Conservation (phyloP, 2,797 vertebrate genomes). For the Vireo griseus region DNA sequence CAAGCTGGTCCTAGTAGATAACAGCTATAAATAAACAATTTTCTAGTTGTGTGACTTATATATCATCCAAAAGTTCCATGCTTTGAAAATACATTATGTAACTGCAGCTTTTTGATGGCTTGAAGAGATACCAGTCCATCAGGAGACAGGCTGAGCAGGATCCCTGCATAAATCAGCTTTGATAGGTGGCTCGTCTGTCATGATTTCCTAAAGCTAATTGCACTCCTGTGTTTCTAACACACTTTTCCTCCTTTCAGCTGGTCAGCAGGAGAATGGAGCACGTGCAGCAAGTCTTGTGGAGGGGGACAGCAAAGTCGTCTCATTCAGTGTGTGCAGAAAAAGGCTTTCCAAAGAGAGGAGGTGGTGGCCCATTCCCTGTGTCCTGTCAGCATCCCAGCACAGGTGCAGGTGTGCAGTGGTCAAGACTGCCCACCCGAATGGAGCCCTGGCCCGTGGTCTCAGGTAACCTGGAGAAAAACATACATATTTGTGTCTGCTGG, state of each 20-base stretch:
- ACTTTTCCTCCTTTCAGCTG: constrained; percentile 75
- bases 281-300: constrained; percentile 86
- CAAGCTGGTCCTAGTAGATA: neutral
- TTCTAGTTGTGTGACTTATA: neutral
- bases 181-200: neutral
- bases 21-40: neutral
- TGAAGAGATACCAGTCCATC: neutral
- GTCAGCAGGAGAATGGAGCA: constrained; percentile 84
- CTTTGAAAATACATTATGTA: neutral
- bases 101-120: neutral
- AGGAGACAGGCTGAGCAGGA: neutral
- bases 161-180: neutral
- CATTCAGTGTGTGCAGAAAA: constrained; percentile 86
- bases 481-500: neutral
- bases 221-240: neutral
- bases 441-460: constrained; percentile 87
- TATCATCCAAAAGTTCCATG: neutral
- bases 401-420: constrained; percentile 84
- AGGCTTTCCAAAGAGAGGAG: constrained; percentile 87
- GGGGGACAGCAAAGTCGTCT: constrained; percentile 87
- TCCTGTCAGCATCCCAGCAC: constrained; percentile 83
- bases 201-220: neutral
- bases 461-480: constrained; percentile 75
- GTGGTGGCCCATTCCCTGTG: constrained; percentile 83
- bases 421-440: constrained; percentile 88